A percentile compares a stretch with the other conserved stretches of the same genome.
Conservation (phyloP, 2,888 invertebrate genomes). For the Punctoribates punctum region DNA sequence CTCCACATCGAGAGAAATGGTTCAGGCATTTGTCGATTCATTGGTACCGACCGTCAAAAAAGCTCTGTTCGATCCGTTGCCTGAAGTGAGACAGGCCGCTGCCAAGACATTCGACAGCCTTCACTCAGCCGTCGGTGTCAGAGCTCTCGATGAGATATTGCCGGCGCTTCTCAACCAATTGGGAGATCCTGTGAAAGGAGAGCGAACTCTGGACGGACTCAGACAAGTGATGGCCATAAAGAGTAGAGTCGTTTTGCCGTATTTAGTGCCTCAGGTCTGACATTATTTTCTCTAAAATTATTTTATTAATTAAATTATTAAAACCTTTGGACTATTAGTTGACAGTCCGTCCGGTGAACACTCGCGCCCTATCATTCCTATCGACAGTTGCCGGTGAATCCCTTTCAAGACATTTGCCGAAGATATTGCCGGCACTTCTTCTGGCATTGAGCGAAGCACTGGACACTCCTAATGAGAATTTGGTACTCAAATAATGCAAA, state of each 20-base stretch:
- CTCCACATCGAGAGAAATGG: slow-evolving; percentile 91
- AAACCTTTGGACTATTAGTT: slow-evolving; percentile 63
- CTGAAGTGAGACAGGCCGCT: slow-evolving; percentile 86
- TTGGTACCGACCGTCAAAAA: slow-evolving; percentile 89
- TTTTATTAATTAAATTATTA: slow-evolving; percentile 7
- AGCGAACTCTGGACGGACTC: slow-evolving; percentile 89
- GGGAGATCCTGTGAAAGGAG: slow-evolving; percentile 72
- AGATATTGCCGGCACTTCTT: slow-evolving; percentile 86
- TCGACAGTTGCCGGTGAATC: slow-evolving; percentile 93
- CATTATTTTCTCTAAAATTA: background rate
- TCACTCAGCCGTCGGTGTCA: slow-evolving; percentile 85
- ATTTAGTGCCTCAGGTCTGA: slow-evolving; percentile 72
- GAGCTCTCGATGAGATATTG: slow-evolving; percentile 93
- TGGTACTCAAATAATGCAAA: slow-evolving; percentile 47
- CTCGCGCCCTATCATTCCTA: slow-evolving; percentile 86
- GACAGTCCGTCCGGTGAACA: slow-evolving; percentile 81
- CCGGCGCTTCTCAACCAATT: slow-evolving; percentile 80
- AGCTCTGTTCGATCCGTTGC: slow-evolving; percentile 86
- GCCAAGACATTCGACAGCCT: slow-evolving; percentile 95
- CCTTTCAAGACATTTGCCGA: slow-evolving; percentile 79
- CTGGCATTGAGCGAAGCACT: slow-evolving; percentile 64
- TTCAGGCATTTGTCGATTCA: slow-evolving; percentile 80
- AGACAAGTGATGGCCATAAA: slow-evolving; percentile 95
- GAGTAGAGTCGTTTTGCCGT: slow-evolving; percentile 89
- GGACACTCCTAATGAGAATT: slow-evolving; percentile 60